These are phyloP conservation scores for Magallana angulata DNA, from an alignment of 1,140 invertebrate species.

Conservation along the genomic window DNA sequence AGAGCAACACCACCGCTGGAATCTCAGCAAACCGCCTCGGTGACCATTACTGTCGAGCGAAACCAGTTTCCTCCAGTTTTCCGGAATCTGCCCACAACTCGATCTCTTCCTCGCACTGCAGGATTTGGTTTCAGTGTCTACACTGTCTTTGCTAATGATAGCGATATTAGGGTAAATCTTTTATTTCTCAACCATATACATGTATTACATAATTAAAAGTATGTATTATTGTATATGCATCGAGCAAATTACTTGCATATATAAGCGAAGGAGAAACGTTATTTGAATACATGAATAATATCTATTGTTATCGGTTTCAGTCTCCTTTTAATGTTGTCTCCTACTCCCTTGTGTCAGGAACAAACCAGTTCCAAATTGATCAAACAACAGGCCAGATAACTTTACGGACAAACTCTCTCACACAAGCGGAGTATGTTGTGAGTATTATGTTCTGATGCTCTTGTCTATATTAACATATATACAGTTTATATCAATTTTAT, in stretches of 20 bases:
- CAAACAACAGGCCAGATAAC: slow-evolving; percentile 47
- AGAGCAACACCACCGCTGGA: slow-evolving; percentile 50
- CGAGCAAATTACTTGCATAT: no score
- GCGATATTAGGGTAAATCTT: slow-evolving; percentile 45
- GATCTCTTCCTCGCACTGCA: slow-evolving; percentile 62
- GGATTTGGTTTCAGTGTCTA: slow-evolving; percentile 42
- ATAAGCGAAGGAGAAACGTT: no score
- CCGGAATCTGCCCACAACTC: slow-evolving; percentile 72
- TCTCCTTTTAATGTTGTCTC: slow-evolving; percentile 58
- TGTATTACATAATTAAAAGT: no score
- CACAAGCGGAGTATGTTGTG: neutral
- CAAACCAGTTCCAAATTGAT: slow-evolving; percentile 55
- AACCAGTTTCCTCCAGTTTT: slow-evolving; percentile 82
- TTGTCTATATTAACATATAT: no score
- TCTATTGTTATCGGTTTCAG: slow-evolving; percentile 47
- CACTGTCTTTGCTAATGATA: slow-evolving; percentile 56
- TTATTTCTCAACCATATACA: neutral
- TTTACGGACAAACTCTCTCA: neutral
- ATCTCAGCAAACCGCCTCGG: slow-evolving; percentile 81
- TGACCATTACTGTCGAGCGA: slow-evolving; percentile 90
- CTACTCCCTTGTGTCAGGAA: slow-evolving; percentile 56
- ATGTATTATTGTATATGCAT: no score
- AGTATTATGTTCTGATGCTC: neutral
- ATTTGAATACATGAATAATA: no score
- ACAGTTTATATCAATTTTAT: no score